These are phyloP conservation scores for Pseudorectes ferrugineus DNA, from an alignment of 2,113 vertebrate genomes.

Conservation along the genomic window DNA sequence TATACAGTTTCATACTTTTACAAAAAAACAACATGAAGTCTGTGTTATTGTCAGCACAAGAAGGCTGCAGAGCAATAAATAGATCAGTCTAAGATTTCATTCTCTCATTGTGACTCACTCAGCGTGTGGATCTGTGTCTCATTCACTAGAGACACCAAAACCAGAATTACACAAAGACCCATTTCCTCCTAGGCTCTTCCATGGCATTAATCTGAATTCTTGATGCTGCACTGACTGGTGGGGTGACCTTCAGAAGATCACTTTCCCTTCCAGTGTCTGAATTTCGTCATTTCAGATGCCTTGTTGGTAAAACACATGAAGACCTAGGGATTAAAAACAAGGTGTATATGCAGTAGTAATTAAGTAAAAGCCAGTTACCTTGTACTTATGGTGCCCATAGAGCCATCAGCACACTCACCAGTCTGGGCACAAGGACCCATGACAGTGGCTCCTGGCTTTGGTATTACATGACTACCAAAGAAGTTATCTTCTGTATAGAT, in stretches of 20 bases:
- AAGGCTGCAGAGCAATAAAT: not conserved
- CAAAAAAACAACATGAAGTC: not conserved
- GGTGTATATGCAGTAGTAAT: not conserved
- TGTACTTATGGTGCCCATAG: fast-evolving
- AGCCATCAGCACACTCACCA: not conserved
- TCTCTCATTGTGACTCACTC: slow-evolving; percentile 14
- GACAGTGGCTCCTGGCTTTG: not conserved
- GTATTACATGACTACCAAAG: not conserved
- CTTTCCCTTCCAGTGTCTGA: not conserved
- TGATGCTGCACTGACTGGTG: not conserved
- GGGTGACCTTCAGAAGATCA: not conserved
- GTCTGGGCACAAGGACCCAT: not conserved
- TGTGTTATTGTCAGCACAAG: not conserved
- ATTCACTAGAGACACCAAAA: slow-evolving; percentile 15
- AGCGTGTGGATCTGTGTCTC: slow-evolving; percentile 7
- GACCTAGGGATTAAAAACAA: not conserved
- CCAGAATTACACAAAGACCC: not conserved
- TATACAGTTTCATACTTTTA: not conserved
- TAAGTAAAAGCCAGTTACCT: not conserved
- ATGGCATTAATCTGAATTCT: not conserved
- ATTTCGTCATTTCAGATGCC: not conserved
- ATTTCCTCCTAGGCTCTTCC: slow-evolving; percentile 3
- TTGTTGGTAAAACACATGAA: not conserved
- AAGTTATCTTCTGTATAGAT: not conserved
- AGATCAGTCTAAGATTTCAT: not conserved